Base-by-base conservation (phyloP, 2,888 invertebrate genomes). In the Leptura quadrifasciata region DNA sequence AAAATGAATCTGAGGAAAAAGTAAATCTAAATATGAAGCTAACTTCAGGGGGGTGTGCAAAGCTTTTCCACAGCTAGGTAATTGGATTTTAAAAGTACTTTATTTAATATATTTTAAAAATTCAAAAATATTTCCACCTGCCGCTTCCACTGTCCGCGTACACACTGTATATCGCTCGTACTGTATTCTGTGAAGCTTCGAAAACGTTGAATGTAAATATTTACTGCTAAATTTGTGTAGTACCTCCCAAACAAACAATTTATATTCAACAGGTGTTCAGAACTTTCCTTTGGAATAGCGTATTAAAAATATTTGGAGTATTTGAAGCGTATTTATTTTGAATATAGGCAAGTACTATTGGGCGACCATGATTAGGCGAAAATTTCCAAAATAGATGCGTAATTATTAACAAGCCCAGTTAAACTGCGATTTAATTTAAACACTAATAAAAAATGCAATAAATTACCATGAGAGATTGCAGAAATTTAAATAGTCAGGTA, bases 211-310 rank as follows among this genome's bases (percentile, higher is more conserved):
- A n/a, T n/a, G 21, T 67, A 67, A 52, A 52, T 67, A 67, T 52
- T 54, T 68, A 55, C 27, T 64, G 52, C 54, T 67, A 67, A 63
- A 63, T 39, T 17, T 69, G 58, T 18, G 67, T 68, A 57, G 67
- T 68, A 57, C 68, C 35, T 57, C 68, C 39, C 58, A 58, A 39
- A 39, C 57, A 58, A 31, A 63, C 63, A 63, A 63, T 69, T 58
- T 69, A 39, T 39, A 69, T 69, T 54, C 69, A 69, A 69, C 69
- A 69, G 69, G 69, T 69, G 69, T 69, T 69, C 39, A 15, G 10
- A 31, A 39, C 39, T 69, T 69, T 69, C 58, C 39, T 20, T 55
- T 4, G 18, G 47, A 18, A 20, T 20, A 18, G 18, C 20, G 35
- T 35, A 63, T 63, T 20, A 39, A 39, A 63, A 63, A 10, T 35